A percentile compares a stretch with the other conserved stretches of the same genome.
Conservation (phyloP, 1,140 invertebrate genomes). For the Popillia japonica region DNA sequence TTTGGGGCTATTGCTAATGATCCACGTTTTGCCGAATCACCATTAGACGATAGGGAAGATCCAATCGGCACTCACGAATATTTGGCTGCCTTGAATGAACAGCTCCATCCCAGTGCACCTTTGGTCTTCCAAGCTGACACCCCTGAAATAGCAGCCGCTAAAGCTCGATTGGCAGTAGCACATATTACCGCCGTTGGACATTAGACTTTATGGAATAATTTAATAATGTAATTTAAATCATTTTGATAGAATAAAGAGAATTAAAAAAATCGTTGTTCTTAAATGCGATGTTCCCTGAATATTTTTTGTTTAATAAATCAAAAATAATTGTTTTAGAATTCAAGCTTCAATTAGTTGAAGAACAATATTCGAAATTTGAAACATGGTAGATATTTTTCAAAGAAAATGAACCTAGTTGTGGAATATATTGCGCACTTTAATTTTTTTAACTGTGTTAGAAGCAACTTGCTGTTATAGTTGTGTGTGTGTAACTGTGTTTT, state of each 20-base stretch:
- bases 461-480: too few species aligned
- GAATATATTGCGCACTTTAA: too few species aligned
- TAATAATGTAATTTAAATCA: background rate
- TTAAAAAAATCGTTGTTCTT: too few species aligned
- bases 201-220: background rate
- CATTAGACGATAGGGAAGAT: background rate
- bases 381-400: too few species aligned
- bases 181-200: conserved; percentile 17
- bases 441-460: too few species aligned
- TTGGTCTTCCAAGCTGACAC: conserved; percentile 12
- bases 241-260: background rate
- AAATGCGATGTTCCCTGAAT: too few species aligned
- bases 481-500: too few species aligned
- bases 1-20: conserved; percentile 2
- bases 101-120: background rate
- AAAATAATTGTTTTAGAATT: too few species aligned
- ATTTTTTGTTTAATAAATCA: too few species aligned
- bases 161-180: background rate
- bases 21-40: conserved; percentile 30
- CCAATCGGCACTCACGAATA: background rate
- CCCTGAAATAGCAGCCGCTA: conserved; percentile 30
- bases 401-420: too few species aligned
- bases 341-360: too few species aligned
- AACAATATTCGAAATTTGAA: too few species aligned
- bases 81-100: background rate